Evolutionary conservation across 2,797 vertebrate genomes (phyloP).

Genomic region (Thripadectes ignobilis): DNA sequence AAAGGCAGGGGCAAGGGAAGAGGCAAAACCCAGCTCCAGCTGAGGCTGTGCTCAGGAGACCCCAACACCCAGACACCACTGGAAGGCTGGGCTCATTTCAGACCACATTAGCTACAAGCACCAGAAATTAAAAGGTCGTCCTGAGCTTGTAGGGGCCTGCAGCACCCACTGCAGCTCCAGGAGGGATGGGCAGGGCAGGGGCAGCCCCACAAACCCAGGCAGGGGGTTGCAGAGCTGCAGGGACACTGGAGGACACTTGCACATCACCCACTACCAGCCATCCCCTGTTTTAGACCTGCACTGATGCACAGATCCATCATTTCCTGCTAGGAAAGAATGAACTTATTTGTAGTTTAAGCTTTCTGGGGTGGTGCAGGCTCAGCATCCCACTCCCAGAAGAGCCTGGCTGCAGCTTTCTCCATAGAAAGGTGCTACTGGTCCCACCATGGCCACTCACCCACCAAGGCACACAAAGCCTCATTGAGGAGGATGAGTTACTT

Average conservation of each 20-base stretch:
- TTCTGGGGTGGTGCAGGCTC: not conserved
- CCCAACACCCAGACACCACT: not conserved
- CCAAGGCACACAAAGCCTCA: not conserved
- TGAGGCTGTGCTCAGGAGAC: not conserved
- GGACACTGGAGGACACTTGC: accelerated
- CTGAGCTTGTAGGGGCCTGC: not conserved
- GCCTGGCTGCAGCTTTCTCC: not conserved
- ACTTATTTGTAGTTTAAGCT: not conserved
- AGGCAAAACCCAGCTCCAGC: not conserved
- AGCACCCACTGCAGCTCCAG: not conserved
- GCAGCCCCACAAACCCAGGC: not conserved
- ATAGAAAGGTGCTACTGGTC: not conserved
- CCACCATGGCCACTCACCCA: accelerated
- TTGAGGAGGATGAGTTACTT: not conserved
- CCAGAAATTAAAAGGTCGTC: not conserved
- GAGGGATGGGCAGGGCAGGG: not conserved
- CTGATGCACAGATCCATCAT: not conserved
- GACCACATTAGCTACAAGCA: not conserved
- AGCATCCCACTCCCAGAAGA: not conserved
- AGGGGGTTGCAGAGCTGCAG: not conserved
- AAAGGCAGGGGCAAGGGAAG: not conserved
- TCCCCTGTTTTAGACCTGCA: not conserved
- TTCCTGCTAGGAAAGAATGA: not conserved
- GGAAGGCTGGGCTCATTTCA: not conserved
- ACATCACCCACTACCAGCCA: not conserved